Evolutionary conservation across 1,140 invertebrate species (phyloP), one percentile per base, ranked within the genome.

Genomic region (Drosophila subpulchrella): DNA sequence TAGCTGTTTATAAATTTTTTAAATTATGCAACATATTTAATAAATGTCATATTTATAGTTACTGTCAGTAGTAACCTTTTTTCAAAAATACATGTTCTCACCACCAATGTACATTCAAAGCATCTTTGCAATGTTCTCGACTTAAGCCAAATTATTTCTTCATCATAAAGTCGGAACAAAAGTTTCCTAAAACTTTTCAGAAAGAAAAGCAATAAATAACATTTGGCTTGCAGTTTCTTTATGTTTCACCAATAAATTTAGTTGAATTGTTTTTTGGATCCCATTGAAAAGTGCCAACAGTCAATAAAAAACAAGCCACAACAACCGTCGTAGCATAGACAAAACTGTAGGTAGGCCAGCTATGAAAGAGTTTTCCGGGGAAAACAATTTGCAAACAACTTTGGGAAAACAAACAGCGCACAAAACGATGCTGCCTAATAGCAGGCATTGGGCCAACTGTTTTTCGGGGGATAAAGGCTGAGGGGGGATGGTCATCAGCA

Each of bases 331-430:
- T 67, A 27, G 47, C 41, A 10, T 20, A 48, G 20, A 15, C 42
- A 63, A 75, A 34, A 57, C 70, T 55, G 61, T 38, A 59, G 62
- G 24, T 50, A 24, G 41, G 42, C 24, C 54, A 56, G 58, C 58
- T 56, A 57, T 34, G 36, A 62, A 71, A 57, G 56, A 78, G 62
- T 57, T 82, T 85, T 59, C 66, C 60, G 36, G 42, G 32, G 38
- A 81, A 81, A 81, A 63, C 81, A 85, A 85, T 85, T 86, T 77
- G 53, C 44, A 62, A 78, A 78, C 77, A 73, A 85, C 72, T 85
- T 77, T 53, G 46, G 46, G n/a, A 75, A 75, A 71, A 80, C 59
- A 60, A 81, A 81, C 70, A 59, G 41, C 32, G 47, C n/a, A 50
- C 11, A 38, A 39, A 72, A 36, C 17, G 58, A 72, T 56, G 42